Evolutionary conservation across 2,797 vertebrate species (phyloP).

Genomic region (Meda fulgida): DNA sequence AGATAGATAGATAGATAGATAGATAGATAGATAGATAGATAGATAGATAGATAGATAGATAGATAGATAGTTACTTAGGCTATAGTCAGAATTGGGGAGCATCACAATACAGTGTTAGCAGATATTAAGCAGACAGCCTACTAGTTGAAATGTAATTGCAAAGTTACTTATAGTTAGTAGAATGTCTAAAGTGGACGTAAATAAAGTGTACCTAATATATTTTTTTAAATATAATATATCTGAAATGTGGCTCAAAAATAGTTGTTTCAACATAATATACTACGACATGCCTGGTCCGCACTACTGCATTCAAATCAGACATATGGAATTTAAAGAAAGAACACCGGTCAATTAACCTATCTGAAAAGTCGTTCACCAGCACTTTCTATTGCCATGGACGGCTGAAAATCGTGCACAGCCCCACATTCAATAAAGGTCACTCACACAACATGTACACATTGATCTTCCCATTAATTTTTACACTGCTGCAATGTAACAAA

Average conservation of each 20-base stretch:
- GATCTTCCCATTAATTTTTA: conserved; percentile 66
- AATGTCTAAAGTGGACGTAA: not conserved
- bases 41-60: not conserved
- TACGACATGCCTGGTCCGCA: not conserved
- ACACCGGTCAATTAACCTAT: not conserved
- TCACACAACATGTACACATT: conserved; percentile 58
- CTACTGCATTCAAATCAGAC: not conserved
- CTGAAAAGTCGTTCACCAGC: conserved; percentile 12
- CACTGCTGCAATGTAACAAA: conserved; percentile 63
- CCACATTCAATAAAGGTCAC: conserved; percentile 60
- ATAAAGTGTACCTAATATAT: not conserved
- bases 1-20: not conserved
- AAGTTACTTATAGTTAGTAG: not conserved
- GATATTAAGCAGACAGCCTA: too few species aligned
- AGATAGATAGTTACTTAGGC: too few species aligned
- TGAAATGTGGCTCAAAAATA: not conserved
- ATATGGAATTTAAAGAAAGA: not conserved
- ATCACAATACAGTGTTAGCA: too few species aligned
- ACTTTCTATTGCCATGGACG: conserved; percentile 19
- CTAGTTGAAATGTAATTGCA: too few species aligned
- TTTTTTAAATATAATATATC: not conserved
- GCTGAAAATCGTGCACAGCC: conserved; percentile 47
- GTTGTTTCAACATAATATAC: not conserved
- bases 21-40: not conserved
- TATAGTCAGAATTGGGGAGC: too few species aligned